Evolutionary conservation across 2,797 vertebrate genomes (phyloP), one percentile per base, ranked within the genome.

Genomic region (Kryptopterus vitreolus): DNA sequence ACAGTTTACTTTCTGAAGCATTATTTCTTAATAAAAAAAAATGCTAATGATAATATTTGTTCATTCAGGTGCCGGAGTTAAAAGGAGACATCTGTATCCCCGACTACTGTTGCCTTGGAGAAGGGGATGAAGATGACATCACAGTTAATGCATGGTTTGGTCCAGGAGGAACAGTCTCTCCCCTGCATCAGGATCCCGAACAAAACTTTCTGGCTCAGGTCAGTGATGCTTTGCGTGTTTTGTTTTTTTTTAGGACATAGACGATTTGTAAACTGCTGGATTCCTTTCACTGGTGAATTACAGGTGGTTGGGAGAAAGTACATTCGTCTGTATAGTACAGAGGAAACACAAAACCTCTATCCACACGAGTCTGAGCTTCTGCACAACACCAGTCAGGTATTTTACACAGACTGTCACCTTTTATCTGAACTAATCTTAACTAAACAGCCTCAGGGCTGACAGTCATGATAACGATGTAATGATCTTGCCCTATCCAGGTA

Each of bases 61-160:
- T 79, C 29, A 72, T 75, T 18, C 26, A 99, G 98, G 94, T 99
- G 84, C 96, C 96, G 0, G 96, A 98, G 88, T 85, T 99, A 85
- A 98, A 95, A 89, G 92, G 92, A 66, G 98, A 99, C 87, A 98
- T 99, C 85, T 35, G 94, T 78, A 91, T 97, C 80, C 98, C 98
- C 0, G 98, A 99, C 89, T 99, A 99, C 86, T 99, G 98, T 90
- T 98, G 95, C 84, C 92, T 99, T 4, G 97, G 98, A 0, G 87
- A 95, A 9, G 94, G 91, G 10, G 96, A 98, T 9, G 97, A 99
- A 76, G 98, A 99, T 0, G 86, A 96, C 69, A 98, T 99, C 55
- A 98, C 96, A 9, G 92, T 98, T 3, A 99, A 99, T 0, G 98
- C 96, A 5, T 99, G 97, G 98, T 97, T 98, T 71, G 98, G 98